Evolutionary conservation across 2,113 vertebrate species (phyloP).

Genomic region (Clarias gariepinus): DNA sequence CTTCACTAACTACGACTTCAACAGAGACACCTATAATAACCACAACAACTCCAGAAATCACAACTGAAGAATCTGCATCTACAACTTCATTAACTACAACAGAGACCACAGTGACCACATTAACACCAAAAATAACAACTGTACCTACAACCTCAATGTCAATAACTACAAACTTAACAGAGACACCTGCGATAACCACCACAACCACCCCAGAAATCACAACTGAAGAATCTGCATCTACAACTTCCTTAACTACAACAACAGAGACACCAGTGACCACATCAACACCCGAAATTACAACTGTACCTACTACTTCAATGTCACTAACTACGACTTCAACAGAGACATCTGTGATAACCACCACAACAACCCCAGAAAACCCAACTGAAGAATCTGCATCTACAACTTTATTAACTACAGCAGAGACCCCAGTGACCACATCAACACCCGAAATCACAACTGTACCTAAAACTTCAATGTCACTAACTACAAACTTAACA

Average conservation of each 20-base stretch:
- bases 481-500: not conserved
- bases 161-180: not conserved
- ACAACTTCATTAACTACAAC: slow-evolving; percentile 18
- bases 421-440: too few species aligned
- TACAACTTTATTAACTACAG: too few species aligned
- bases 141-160: not conserved
- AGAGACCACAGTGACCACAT: slow-evolving; percentile 2
- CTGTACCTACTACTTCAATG: not conserved
- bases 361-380: not conserved
- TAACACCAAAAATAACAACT: slow-evolving; percentile 12
- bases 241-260: slow-evolving; percentile 1
- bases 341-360: too few species aligned
- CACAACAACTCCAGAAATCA: slow-evolving; percentile 12
- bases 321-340: too few species aligned
- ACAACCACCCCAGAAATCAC: not conserved
- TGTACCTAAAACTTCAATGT: not conserved
- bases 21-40: not conserved
- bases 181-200: not conserved
- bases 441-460: not conserved
- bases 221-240: not conserved
- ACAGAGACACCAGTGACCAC: slow-evolving; percentile 8
- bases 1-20: not conserved
- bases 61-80: not conserved
- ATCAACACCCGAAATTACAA: not conserved
- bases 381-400: not conserved